Base-by-base conservation (phyloP, 2,888 invertebrate species). In the Pardosa pseudoannulata region DNA sequence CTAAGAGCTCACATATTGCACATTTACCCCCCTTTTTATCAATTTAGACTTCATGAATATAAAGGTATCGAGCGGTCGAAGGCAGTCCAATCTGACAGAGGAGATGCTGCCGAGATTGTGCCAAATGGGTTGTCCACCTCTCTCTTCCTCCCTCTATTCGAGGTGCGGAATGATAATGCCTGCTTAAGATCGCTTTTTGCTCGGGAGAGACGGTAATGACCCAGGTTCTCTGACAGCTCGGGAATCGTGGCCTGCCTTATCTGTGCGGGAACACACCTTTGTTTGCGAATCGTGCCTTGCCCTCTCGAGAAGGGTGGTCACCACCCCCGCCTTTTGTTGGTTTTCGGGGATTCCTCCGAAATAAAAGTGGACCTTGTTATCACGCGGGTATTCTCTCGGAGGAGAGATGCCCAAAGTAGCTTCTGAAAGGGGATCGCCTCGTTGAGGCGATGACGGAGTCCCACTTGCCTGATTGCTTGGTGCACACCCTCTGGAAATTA, bases 161-260 rank as follows among this genome's bases (percentile, higher is more conserved):
- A 73, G 67, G 80, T 80, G 80, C 36, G 80, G 80, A 80, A 41
- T 67, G 80, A 79, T 71, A 46, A 46, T 79, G 41, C 39, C n/a
- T 64, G 29, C 41, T 31, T 65, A 62, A 72, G 56, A 71, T 70
- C 32, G 56, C 79, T 70, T 70, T 79, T 70, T 56, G 79, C 79
- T 41, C n/a, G n/a, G n/a, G n/a, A 9, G 27, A 16, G 28, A 9
- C 70, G 67, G 27, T 16, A 31, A 27, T 27, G 16, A 13, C 32
- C 67, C 27, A 19, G 31, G 67, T 11, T 65, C 32, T 31, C 23
- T 80, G 65, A 50, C 73, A 80, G 73, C 65, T 64, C 32, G 65
- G 50, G 65, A 73, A 79, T 70, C 62, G 67, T 80, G 67, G 36
- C 36, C 67, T 41, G 28, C 65, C 28, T 65, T 73, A 65, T 67